phyloP scores from a whole-genome alignment of 2,888 invertebrate species.

The Amiota mariae region DNA sequence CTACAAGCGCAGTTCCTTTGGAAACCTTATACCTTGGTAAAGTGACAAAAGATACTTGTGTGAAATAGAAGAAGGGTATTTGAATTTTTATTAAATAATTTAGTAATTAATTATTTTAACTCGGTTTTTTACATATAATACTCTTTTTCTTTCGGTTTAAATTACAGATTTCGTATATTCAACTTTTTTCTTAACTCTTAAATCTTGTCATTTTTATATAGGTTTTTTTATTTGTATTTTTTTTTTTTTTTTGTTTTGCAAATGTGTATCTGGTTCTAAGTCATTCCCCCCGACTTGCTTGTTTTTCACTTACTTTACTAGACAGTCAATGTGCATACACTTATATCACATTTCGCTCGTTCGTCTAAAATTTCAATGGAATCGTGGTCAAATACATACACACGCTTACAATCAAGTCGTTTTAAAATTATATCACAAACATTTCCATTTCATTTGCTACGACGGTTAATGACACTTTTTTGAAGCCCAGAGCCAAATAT shows the following conservation, averaged over 20 bases:
- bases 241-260: too few relatives aligned
- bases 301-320: neutral
- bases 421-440: neutral
- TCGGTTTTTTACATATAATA: too few relatives aligned
- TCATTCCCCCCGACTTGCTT: neutral
- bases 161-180: neutral
- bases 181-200: neutral
- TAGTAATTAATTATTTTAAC: too few relatives aligned
- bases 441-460: conserved; percentile 16
- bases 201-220: too few relatives aligned
- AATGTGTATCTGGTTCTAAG: too few relatives aligned
- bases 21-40: too few relatives aligned
- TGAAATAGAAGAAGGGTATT: too few relatives aligned
- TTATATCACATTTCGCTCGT: neutral
- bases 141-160: neutral
- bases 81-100: too few relatives aligned
- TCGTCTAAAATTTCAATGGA: neutral
- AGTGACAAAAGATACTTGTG: too few relatives aligned
- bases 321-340: neutral
- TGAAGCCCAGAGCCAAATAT: conserved; percentile 11
- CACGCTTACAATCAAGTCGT: neutral
- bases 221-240: neutral
- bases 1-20: too few relatives aligned
- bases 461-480: conserved; percentile 23
- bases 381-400: neutral